phyloP scores from a whole-genome alignment of 2,888 invertebrate species.

The Nysson spinosus region DNA sequence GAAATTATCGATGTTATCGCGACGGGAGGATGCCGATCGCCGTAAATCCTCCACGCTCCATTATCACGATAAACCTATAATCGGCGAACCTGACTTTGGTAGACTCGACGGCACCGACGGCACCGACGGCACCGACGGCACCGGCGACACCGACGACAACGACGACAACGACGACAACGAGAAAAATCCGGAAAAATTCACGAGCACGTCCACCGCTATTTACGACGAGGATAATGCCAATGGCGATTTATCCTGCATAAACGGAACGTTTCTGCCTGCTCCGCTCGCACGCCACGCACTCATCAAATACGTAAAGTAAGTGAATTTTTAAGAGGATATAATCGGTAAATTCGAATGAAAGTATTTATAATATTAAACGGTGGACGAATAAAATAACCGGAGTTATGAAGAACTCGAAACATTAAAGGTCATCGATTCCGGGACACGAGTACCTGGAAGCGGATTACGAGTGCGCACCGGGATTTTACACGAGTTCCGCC shows the following conservation, averaged over 20 bases:
- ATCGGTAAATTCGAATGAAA: background rate
- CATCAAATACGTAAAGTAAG: slow-evolving; percentile 77
- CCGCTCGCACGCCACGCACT: slow-evolving; percentile 71
- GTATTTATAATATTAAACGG: too few relatives aligned
- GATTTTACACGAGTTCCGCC: slow-evolving; percentile 64
- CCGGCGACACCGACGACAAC: slow-evolving; percentile 8
- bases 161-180: slow-evolving; percentile 9
- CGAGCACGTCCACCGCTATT: too few relatives aligned
- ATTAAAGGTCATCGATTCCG: slow-evolving; percentile 70
- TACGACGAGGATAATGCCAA: slow-evolving; percentile 50
- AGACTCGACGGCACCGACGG: slow-evolving; percentile 25
- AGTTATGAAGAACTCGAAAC: too few relatives aligned
- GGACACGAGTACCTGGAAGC: slow-evolving; percentile 74
- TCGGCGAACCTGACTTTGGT: slow-evolving; percentile 27
- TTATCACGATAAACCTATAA: slow-evolving; percentile 51
- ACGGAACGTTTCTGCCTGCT: slow-evolving; percentile 73
- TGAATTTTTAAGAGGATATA: too few relatives aligned
- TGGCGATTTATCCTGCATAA: slow-evolving; percentile 74
- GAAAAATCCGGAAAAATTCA: too few relatives aligned
- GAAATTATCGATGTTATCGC: slow-evolving; percentile 37
- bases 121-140: slow-evolving; percentile 12
- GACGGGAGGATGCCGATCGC: slow-evolving; percentile 20
- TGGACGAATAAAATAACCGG: too few relatives aligned
- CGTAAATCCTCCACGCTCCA: slow-evolving; percentile 11
- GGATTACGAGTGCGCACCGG: slow-evolving; percentile 73